phyloP scores from a whole-genome alignment of 2,888 invertebrate species.

The Erebia palarica region DNA sequence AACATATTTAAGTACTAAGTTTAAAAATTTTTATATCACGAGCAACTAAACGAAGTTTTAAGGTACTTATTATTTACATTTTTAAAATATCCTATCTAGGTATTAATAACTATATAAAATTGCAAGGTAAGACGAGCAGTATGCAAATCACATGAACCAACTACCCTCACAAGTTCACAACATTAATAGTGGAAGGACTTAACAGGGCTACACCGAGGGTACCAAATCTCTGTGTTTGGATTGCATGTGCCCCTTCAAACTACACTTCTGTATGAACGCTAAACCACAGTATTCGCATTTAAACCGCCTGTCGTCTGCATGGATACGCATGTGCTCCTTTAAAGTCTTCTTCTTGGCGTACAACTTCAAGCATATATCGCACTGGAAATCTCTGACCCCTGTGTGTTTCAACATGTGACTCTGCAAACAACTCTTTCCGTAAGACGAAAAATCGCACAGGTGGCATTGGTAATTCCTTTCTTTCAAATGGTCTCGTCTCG shows the following conservation, averaged over 20 bases:
- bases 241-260: conserved; percentile 44
- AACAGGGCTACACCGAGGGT: not conserved
- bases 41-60: too few relatives aligned
- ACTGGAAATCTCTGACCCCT: conserved; percentile 49
- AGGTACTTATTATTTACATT: too few relatives aligned
- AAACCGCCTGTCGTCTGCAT: conserved; percentile 43
- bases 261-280: conserved; percentile 47
- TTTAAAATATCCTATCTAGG: not conserved
- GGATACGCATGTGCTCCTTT: conserved; percentile 44
- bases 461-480: conserved; percentile 46
- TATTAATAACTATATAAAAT: not conserved
- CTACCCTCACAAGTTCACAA: not conserved
- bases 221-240: conserved; percentile 38
- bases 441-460: conserved; percentile 45
- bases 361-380: conserved; percentile 53
- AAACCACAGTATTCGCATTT: conserved; percentile 44
- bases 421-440: conserved; percentile 54
- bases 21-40: too few relatives aligned
- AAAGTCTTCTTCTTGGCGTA: conserved; percentile 48
- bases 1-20: too few relatives aligned
- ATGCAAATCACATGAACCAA: not conserved
- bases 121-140: not conserved
- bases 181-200: not conserved
- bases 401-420: conserved; percentile 60
- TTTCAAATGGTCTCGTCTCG: conserved; percentile 41